These are phyloP conservation scores for Phasia obesa DNA, from an alignment of 2,888 invertebrate species.

Conservation along the genomic window DNA sequence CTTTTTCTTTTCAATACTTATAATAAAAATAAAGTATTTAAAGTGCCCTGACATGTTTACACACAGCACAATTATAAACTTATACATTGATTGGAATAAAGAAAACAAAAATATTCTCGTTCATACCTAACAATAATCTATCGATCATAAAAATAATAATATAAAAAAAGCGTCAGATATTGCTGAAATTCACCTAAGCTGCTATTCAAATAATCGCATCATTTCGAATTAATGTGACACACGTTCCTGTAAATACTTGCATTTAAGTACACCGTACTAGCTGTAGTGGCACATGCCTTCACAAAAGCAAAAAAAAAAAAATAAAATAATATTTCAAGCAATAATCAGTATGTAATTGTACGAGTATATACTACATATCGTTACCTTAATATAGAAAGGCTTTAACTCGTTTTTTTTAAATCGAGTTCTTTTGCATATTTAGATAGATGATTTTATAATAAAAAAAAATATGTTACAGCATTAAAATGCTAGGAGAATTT, in stretches of 20 bases:
- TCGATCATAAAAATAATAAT: constrained; percentile 25
- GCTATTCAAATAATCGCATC: constrained; percentile 44
- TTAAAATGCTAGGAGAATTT: too few species aligned
- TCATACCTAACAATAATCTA: constrained; percentile 40
- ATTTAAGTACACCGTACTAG: constrained; percentile 8
- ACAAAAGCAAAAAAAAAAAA: constrained; percentile 1
- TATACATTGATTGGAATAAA: constrained; percentile 46
- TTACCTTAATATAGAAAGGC: too few species aligned
- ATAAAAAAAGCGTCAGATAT: not conserved
- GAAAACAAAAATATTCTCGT: constrained; percentile 3
- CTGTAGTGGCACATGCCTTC: constrained; percentile 53
- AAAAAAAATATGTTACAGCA: too few species aligned
- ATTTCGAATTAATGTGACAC: constrained; percentile 60
- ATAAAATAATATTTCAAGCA: constrained; percentile 27
- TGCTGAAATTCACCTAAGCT: constrained; percentile 4
- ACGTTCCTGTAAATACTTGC: constrained; percentile 45
- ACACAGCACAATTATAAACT: constrained; percentile 57
- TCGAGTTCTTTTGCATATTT: too few species aligned
- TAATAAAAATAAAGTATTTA: constrained; percentile 28
- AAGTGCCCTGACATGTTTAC: constrained; percentile 67
- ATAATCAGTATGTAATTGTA: constrained; percentile 22
- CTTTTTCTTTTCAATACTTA: not conserved
- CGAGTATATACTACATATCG: not conserved
- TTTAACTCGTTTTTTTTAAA: too few species aligned
- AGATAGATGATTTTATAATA: too few species aligned